A percentile compares a stretch with the other conserved stretches of the same genome.
These are phyloP conservation scores for Cacoxenus indagator DNA, from an alignment of 2,888 invertebrate species.

Conservation along the genomic window DNA sequence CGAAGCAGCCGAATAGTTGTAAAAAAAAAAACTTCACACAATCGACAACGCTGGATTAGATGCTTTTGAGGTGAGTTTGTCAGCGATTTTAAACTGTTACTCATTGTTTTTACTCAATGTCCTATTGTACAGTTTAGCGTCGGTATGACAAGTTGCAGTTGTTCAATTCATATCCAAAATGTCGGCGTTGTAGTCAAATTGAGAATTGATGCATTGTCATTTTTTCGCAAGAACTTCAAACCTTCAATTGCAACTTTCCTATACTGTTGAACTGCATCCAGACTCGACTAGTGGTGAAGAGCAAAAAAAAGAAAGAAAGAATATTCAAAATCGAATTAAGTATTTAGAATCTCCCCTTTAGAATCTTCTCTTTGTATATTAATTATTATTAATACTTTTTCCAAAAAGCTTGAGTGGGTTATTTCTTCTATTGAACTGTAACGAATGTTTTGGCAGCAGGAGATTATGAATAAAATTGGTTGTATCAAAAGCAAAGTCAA, in stretches of 20 bases:
- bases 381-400: too few relatives aligned
- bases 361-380: too few relatives aligned
- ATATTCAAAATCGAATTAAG: too few relatives aligned
- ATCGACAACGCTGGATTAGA: neutral
- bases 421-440: neutral
- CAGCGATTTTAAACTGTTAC: neutral
- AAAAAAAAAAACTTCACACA: neutral
- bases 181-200: neutral
- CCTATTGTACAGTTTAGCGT: neutral
- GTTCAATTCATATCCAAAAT: too few relatives aligned
- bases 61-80: constrained; percentile 13
- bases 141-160: neutral
- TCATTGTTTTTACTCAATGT: neutral
- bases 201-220: neutral
- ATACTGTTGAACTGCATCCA: too few relatives aligned
- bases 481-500: too few relatives aligned
- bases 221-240: neutral
- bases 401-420: too few relatives aligned
- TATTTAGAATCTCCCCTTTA: too few relatives aligned
- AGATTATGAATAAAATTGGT: too few relatives aligned
- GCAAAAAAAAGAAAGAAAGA: too few relatives aligned
- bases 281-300: too few relatives aligned
- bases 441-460: neutral
- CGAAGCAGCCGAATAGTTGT: constrained; percentile 48
- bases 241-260: too few relatives aligned